Evolutionary conservation across 2,113 vertebrate species (phyloP).

Genomic region (Nesoenas mayeri): DNA sequence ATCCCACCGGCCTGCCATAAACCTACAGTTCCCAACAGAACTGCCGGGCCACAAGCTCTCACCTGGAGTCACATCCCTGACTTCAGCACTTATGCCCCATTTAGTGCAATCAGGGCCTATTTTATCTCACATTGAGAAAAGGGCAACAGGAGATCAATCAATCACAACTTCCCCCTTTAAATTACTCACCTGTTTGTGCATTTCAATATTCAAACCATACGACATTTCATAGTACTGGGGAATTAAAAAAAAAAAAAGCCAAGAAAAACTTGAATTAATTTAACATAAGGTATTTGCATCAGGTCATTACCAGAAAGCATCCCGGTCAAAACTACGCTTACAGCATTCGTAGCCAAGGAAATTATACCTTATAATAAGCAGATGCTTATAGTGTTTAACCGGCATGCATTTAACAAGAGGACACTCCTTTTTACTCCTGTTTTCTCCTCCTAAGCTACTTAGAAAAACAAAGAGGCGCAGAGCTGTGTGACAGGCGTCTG

Average conservation of each 20-base stretch:
- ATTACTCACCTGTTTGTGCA: conserved; percentile 96
- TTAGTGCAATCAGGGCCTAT: neutral
- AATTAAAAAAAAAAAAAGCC: neutral
- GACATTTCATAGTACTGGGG: conserved; percentile 98
- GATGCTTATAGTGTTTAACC: neutral
- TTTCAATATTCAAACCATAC: conserved; percentile 97
- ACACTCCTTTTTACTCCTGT: conserved; percentile 29
- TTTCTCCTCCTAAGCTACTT: conserved; percentile 34
- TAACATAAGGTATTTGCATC: neutral
- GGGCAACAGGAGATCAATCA: neutral
- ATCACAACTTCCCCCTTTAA: neutral
- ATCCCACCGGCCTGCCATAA: neutral
- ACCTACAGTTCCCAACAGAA: accelerated
- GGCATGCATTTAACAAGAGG: neutral
- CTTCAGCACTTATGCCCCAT: neutral
- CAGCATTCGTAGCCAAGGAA: neutral
- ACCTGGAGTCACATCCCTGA: neutral
- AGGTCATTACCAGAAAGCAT: conserved; percentile 22
- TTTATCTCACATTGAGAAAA: neutral
- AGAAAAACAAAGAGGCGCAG: conserved; percentile 44
- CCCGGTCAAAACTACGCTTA: neutral
- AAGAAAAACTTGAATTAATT: conserved; percentile 4
- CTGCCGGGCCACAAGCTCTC: neutral
- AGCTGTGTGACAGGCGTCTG: neutral
- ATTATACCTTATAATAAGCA: conserved; percentile 17